These are phyloP conservation scores for Coregonus ussuriensis DNA, from an alignment of 2,797 vertebrate genomes.

Conservation along the genomic window DNA sequence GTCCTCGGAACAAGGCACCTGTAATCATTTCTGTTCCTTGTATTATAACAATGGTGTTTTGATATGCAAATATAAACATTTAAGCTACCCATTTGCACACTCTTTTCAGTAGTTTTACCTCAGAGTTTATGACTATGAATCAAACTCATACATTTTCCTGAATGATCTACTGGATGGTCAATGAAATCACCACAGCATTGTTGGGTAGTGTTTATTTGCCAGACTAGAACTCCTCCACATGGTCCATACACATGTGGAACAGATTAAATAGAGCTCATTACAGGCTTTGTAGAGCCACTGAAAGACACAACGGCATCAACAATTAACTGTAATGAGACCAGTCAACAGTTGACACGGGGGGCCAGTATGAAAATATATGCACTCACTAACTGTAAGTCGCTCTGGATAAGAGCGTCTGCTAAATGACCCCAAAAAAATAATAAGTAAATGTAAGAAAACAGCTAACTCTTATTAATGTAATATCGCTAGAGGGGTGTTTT, in stretches of 20 bases:
- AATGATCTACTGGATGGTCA: neutral
- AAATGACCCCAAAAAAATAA: too few relatives aligned
- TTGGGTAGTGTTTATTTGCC: constrained; percentile 13
- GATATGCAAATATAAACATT: neutral
- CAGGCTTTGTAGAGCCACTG: constrained; percentile 59
- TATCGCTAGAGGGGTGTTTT: constrained; percentile 6
- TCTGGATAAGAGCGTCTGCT: too few relatives aligned
- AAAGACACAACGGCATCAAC: constrained; percentile 27
- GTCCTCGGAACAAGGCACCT: neutral
- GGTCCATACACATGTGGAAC: neutral
- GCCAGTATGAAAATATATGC: too few relatives aligned
- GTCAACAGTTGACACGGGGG: constrained; percentile 21
- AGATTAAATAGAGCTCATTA: constrained; percentile 62
- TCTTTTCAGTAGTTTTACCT: neutral
- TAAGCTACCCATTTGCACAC: too few relatives aligned
- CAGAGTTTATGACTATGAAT: neutral
- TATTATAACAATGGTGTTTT: neutral
- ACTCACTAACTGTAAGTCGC: too few relatives aligned
- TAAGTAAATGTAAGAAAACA: neutral
- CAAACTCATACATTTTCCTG: neutral
- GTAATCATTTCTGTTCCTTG: neutral
- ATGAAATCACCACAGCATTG: neutral
- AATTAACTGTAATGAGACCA: constrained; percentile 68
- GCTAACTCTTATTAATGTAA: constrained; percentile 21
- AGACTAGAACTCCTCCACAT: neutral